These are phyloP conservation scores for Hylomyscus alleni DNA, from an alignment of 2,797 vertebrate species.

Conservation along the genomic window DNA sequence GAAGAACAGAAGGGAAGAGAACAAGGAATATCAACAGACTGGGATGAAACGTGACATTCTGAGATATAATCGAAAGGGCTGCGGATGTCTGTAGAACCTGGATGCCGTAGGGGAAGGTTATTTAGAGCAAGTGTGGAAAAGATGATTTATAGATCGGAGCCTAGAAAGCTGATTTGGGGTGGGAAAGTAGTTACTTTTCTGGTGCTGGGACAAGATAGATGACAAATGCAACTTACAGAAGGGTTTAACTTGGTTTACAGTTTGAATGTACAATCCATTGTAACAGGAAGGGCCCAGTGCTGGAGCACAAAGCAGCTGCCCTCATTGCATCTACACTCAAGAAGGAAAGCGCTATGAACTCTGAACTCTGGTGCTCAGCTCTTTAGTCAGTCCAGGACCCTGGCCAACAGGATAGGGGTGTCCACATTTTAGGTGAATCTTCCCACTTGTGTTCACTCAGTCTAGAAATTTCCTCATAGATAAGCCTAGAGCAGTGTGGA, in stretches of 20 bases:
- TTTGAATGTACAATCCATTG: neutral
- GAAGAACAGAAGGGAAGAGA: neutral
- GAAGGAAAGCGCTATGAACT: neutral
- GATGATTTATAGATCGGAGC: neutral
- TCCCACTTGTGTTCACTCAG: neutral
- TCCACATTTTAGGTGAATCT: neutral
- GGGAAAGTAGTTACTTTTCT: neutral
- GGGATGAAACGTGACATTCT: neutral
- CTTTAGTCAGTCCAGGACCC: neutral
- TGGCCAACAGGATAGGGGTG: neutral
- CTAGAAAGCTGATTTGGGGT: neutral
- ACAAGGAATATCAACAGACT: neutral
- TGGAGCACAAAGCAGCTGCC: neutral
- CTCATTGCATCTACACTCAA: neutral
- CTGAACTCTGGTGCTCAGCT: neutral
- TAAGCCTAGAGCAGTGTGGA: neutral
- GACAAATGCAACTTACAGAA: neutral
- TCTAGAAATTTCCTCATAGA: neutral
- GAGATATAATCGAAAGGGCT: neutral
- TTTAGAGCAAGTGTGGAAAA: neutral
- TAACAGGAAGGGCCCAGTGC: neutral
- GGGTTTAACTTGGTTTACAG: neutral
- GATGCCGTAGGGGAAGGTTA: neutral
- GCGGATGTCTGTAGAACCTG: neutral
- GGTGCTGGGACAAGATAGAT: neutral